phyloP scores from a whole-genome alignment of 2,888 invertebrate species.

The Byasa hedistus region DNA sequence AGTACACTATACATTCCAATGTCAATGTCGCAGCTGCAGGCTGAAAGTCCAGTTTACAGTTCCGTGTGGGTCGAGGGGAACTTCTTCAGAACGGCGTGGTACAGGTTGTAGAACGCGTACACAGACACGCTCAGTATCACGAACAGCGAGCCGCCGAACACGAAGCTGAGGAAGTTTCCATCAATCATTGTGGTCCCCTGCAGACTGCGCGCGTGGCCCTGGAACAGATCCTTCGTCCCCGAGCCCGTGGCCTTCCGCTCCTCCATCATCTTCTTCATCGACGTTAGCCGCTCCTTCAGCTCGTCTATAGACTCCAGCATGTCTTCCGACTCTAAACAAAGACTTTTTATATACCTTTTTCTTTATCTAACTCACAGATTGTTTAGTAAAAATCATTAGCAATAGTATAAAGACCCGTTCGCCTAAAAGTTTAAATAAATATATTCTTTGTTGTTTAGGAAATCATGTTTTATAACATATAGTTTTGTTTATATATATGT shows the following conservation, averaged over 20 bases:
- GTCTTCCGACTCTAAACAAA: slow-evolving; percentile 62
- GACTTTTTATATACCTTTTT: background rate
- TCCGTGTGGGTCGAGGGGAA: slow-evolving; percentile 90
- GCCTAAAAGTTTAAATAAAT: too few species aligned
- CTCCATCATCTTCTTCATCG: slow-evolving; percentile 90
- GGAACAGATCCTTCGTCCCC: slow-evolving; percentile 72
- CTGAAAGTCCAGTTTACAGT: slow-evolving; percentile 75
- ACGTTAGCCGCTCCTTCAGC: slow-evolving; percentile 85
- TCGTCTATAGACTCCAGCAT: slow-evolving; percentile 88
- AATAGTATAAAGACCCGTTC: too few species aligned
- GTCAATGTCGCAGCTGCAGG: slow-evolving; percentile 33
- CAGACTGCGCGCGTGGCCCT: slow-evolving; percentile 70
- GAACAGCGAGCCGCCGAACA: slow-evolving; percentile 88
- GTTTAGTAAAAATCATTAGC: too few species aligned
- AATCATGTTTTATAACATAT: too few species aligned
- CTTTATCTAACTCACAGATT: too few species aligned
- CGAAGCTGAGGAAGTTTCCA: slow-evolving; percentile 89
- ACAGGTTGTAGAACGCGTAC: slow-evolving; percentile 92
- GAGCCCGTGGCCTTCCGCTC: slow-evolving; percentile 81
- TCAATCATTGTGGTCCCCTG: slow-evolving; percentile 86
- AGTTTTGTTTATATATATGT: too few species aligned
- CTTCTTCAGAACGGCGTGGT: slow-evolving; percentile 89
- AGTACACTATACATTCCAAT: slow-evolving; percentile 33
- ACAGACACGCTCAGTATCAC: slow-evolving; percentile 90
- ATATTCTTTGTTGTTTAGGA: too few species aligned